These are phyloP conservation scores for Frankliniella intonsa DNA, from an alignment of 2,888 invertebrate species.

Conservation along the genomic window DNA sequence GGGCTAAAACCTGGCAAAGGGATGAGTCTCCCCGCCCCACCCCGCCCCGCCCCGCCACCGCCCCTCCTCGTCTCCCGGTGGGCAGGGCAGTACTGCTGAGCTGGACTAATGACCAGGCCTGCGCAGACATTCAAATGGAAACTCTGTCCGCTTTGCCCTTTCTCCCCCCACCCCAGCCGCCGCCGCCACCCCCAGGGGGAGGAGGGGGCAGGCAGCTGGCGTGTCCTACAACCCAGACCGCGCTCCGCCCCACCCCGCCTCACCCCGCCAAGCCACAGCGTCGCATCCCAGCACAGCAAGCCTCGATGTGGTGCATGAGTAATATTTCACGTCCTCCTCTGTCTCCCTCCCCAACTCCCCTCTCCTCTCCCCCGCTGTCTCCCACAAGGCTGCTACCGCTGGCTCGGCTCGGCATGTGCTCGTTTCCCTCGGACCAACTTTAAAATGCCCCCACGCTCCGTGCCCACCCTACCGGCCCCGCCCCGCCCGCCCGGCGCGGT, in stretches of 20 bases:
- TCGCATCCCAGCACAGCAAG: slow-evolving; percentile 14
- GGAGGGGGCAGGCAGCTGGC: background rate
- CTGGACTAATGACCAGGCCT: slow-evolving; percentile 24
- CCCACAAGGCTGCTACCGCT: background rate
- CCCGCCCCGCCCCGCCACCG: background rate
- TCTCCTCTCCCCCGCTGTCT: background rate
- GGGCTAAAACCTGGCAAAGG: background rate
- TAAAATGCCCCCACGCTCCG: background rate
- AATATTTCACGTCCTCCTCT: slow-evolving; percentile 16
- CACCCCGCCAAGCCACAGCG: background rate
- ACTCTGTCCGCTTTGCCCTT: background rate
- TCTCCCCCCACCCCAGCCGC: background rate
- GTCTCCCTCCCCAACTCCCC: background rate
- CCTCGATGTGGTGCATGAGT: slow-evolving; percentile 14
- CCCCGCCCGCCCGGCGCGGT: background rate
- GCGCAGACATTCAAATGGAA: slow-evolving; percentile 26
- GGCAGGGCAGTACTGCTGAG: slow-evolving; percentile 19
- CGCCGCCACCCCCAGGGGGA: background rate
- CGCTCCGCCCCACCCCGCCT: background rate
- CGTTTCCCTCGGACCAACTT: background rate
- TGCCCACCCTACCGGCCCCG: background rate
- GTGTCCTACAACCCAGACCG: background rate
- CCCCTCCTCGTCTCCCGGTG: too few relatives aligned
- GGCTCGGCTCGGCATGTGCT: background rate
- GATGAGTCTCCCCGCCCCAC: background rate